Conservation (phyloP, 1,140 invertebrate genomes). For the Berghia stephanieae region DNA sequence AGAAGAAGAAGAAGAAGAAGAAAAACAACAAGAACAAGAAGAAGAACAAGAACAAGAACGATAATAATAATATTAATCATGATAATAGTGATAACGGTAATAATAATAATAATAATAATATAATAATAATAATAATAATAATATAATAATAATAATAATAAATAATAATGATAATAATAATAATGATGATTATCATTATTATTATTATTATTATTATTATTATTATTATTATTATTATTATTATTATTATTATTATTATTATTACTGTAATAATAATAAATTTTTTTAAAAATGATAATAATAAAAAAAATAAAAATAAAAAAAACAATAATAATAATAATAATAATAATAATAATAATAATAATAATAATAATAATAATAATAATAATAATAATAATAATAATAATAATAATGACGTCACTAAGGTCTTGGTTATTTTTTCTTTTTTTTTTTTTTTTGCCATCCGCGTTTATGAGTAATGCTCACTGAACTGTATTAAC, state of each 20-base stretch:
- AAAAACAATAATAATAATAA: too few species aligned
- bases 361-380: too few species aligned
- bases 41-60: conserved; percentile 55
- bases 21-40: conserved; percentile 66
- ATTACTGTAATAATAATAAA: conserved; percentile 23
- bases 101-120: background rate
- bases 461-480: too few species aligned
- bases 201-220: conserved; percentile 24
- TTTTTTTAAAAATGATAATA: background rate
- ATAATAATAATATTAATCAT: conserved; percentile 27
- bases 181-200: background rate
- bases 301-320: background rate
- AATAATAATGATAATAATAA: too few species aligned
- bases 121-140: too few species aligned
- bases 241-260: conserved; percentile 5
- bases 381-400: conserved; percentile 4
- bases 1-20: conserved; percentile 67
- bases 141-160: too few species aligned
- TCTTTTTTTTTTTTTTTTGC: too few species aligned
- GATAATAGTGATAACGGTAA: background rate
- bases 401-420: background rate
- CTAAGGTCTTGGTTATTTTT: too few species aligned
- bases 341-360: too few species aligned
- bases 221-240: conserved; percentile 10
- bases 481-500: too few species aligned